Conservation (phyloP, 2,888 invertebrate genomes). For the Endomychus coccineus region DNA sequence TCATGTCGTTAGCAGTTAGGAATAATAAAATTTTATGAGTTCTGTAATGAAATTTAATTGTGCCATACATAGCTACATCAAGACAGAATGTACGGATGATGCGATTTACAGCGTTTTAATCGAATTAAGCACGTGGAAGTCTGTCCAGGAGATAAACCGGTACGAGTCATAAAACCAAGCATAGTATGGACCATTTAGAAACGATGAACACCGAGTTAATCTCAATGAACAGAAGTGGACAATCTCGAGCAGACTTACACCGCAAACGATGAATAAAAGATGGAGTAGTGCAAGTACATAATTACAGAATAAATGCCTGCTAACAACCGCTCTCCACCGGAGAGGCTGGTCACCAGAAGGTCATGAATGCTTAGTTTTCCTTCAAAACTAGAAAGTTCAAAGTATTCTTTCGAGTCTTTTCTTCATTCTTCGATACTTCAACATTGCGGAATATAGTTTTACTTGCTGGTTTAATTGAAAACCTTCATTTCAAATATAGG, state of each 20-base stretch:
- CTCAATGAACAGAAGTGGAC: constrained; percentile 5
- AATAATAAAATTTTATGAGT: constrained; percentile 14
- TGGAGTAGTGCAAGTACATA: constrained; percentile 7
- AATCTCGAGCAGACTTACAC: constrained; percentile 1
- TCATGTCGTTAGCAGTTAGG: no score
- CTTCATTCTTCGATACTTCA: no score
- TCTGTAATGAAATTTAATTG: constrained; percentile 10
- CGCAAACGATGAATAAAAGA: constrained; percentile 13
- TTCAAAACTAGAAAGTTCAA: no score
- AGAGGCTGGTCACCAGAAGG: no score
- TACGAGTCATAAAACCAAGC: constrained; percentile 1
- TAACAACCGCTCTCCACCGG: constrained; percentile 5
- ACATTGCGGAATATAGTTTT: no score
- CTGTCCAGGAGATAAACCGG: constrained; percentile 5
- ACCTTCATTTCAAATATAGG: no score
- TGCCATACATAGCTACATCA: constrained; percentile 5
- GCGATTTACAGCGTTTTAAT: constrained; percentile 8
- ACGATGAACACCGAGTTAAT: not conserved
- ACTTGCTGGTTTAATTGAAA: no score
- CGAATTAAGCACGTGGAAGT: constrained; percentile 8
- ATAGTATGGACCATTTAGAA: not conserved
- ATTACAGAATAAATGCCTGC: constrained; percentile 6
- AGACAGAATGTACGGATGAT: constrained; percentile 3
- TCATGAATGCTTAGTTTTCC: no score
- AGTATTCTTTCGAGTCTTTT: no score